Percentiles rank a stretch among this genome's conserved stretches.
Conservation (phyloP, 2,113 vertebrate genomes). For the Physeter macrocephalus region DNA sequence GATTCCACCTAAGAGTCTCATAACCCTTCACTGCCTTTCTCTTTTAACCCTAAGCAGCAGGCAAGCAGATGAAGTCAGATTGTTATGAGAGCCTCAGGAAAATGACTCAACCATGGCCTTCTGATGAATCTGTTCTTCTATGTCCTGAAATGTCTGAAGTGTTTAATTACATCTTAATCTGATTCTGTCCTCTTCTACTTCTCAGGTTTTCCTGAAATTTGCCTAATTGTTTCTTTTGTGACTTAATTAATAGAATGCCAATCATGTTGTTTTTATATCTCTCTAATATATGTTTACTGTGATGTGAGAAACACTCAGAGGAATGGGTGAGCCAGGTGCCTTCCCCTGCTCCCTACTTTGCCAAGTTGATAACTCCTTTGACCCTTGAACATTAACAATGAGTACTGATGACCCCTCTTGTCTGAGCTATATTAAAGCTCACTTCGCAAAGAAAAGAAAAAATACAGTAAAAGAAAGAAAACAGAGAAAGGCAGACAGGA, state of each 20-base stretch:
- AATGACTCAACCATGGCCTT: slow-evolving; percentile 20
- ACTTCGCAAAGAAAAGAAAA: neutral
- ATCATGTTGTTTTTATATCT: slow-evolving; percentile 80
- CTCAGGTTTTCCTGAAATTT: slow-evolving; percentile 79
- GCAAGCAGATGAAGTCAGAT: slow-evolving; percentile 8
- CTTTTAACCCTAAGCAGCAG: slow-evolving; percentile 27
- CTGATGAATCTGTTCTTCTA: slow-evolving; percentile 66
- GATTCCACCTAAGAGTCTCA: neutral
- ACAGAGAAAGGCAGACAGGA: neutral
- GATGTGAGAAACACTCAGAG: slow-evolving; percentile 88
- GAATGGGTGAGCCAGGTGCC: slow-evolving; percentile 88
- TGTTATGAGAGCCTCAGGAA: slow-evolving; percentile 5
- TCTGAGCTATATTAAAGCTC: neutral
- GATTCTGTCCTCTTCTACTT: slow-evolving; percentile 65
- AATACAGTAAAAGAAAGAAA: neutral
- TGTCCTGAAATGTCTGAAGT: slow-evolving; percentile 77
- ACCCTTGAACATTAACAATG: neutral
- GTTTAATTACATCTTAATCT: slow-evolving; percentile 76
- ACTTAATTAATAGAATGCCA: slow-evolving; percentile 80
- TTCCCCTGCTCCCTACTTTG: slow-evolving; percentile 72
- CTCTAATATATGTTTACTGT: slow-evolving; percentile 79
- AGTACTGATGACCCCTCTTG: neutral
- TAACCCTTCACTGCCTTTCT: slow-evolving; percentile 46
- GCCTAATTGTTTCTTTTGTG: slow-evolving; percentile 79
- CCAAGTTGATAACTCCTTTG: slow-evolving; percentile 66